phyloP scores from a whole-genome alignment of 1,140 invertebrate species.

The Hesperophylax magnus region DNA sequence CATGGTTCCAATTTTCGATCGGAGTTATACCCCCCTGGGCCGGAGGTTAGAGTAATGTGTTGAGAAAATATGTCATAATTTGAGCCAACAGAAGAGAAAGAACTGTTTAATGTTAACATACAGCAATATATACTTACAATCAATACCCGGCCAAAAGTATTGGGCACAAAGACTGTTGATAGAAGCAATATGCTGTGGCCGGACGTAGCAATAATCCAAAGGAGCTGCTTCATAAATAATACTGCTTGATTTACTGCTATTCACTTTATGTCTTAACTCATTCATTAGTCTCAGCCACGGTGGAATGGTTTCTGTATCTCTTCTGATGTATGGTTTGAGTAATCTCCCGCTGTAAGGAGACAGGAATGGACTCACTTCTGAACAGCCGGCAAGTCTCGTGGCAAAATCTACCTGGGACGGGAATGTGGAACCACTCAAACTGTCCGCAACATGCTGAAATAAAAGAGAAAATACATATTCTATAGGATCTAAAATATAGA shows the following conservation, averaged over 20 bases:
- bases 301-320: conserved; percentile 76
- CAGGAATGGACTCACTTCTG: conserved; percentile 70
- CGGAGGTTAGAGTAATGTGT: too few species aligned
- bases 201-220: conserved; percentile 85
- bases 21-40: too few species aligned
- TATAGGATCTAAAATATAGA: too few species aligned
- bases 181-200: conserved; percentile 89
- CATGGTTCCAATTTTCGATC: too few species aligned
- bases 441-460: conserved; percentile 43
- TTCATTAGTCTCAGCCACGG: conserved; percentile 80
- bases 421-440: conserved; percentile 27
- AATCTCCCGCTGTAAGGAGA: conserved; percentile 77
- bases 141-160: conserved; percentile 93
- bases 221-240: conserved; percentile 61
- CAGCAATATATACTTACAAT: conserved; percentile 75
- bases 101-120: too few species aligned
- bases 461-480: background rate
- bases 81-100: too few species aligned
- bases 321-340: conserved; percentile 84
- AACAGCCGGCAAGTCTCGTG: conserved; percentile 34
- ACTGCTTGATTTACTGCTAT: conserved; percentile 72
- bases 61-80: too few species aligned
- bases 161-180: conserved; percentile 86
- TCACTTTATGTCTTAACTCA: conserved; percentile 76
- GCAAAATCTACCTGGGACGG: conserved; percentile 44